Base-by-base conservation (phyloP, 2,888 invertebrate genomes). In the Himalopsyche anomala region DNA sequence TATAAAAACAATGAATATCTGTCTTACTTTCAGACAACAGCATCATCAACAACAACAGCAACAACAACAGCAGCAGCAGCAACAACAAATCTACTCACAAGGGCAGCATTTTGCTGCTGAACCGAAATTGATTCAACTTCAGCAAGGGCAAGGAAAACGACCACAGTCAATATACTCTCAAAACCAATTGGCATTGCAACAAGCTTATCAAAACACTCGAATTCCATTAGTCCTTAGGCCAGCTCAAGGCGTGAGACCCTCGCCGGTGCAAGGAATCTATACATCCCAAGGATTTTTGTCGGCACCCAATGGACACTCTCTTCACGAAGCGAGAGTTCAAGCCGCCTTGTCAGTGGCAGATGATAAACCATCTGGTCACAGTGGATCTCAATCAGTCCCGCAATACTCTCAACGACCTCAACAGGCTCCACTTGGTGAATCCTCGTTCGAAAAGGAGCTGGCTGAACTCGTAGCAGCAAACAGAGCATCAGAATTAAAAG, bases 261-360 rank as follows among this genome's bases (percentile, higher is more conserved):
- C 86, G 19, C 86, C 86, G 0, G 85, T 79, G 17, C 88, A 88
- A 85, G 86, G 79, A 17, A 81, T 84, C 45, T 86, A 88, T 45
- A 84, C 87, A n/a, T 86, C 40, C 11, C 88, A 87, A 86, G 87
- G 87, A 54, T 88, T 85, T 74, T 42, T 87, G 38, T 36, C 62
- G 9, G 84, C 40, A 42, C 17, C 83, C 4, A 80, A 69, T 62
- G 87, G 85, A 2, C 88, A 88, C 40, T 42, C 88, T 38, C 83
- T 87, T 15, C 87, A 87, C 42, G 87, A 88, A 86, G 87, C 88
- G 38, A 87, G 88, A 84, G 87, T 88, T 17, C 88, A 88, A 74
- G 87, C 88, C n/a, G 88, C 87, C 5, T 83, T 88, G 40, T 84
- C 87, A 56, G 87, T 85, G 12, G 87, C 83, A 69, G 88, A 88